Evolutionary conservation across 2,888 invertebrate genomes (phyloP), one percentile per base, ranked within the genome.

Genomic region (Melinaea marsaeus): DNA sequence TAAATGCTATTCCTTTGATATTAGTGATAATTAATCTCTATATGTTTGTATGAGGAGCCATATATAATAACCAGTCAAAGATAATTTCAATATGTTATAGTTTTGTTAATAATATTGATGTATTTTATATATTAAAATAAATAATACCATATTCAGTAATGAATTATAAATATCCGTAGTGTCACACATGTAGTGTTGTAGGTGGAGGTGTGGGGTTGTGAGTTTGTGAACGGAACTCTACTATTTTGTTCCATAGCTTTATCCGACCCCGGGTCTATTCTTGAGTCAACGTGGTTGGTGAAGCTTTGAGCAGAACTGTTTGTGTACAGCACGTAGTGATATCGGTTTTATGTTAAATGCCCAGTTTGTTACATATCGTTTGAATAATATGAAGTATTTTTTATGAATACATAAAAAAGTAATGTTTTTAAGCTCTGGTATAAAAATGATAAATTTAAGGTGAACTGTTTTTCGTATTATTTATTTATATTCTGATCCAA

Each of bases 31-130:
- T 1, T 22, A 1, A 22, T n/a, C n/a, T 22, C 22, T 22, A 1
- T n/a, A 62, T 64, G 63, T 66, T 77, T 96, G 96, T 95, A 93
- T 63, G 92, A 94, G 69, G 95, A 95, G 77, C 95, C 95, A 9
- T 4, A 22, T 51, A 3, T 4, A 9, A 32, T 32, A 51, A 11
- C 32, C 9, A 51, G 9, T 51, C 7, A 51, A 34, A 56, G 9
- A 35, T 4, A n/a, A 37, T 35, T 35, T 11, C 7, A 47, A 34
- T 47, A 22, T 22, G 22, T 22, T 22, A 1, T 22, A 22, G 1
- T 22, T 22, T 22, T 22, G 22, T 22, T 22, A 22, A 22, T 22
- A 22, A 22, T 22, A 22, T 0, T 22, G 22, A 22, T 22, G 22
- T 22, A 22, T 22, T 22, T 22, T 22, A 22, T 22, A 22, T 22